Evolutionary conservation across 1,140 invertebrate genomes (phyloP).

Genomic region (Trialeurodes vaporariorum): DNA sequence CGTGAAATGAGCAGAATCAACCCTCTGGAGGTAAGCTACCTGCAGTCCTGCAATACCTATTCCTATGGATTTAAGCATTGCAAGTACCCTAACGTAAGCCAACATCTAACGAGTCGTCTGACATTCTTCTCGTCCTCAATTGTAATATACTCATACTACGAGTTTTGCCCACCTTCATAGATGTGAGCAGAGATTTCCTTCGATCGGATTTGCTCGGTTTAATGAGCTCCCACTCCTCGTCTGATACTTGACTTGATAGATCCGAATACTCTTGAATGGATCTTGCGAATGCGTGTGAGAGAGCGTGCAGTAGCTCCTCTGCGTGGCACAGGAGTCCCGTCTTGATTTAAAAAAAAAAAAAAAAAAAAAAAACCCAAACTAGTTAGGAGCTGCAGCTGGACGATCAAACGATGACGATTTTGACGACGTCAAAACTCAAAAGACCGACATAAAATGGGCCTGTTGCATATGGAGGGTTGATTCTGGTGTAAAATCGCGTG

Average conservation of each 20-base stretch:
- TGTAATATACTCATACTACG: too few relatives aligned
- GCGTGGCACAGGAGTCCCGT: conserved; percentile 46
- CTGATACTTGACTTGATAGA: conserved; percentile 54
- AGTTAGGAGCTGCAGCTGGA: neutral
- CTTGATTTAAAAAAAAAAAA: conserved; percentile 32
- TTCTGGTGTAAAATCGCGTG: too few relatives aligned
- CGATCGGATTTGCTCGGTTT: conserved; percentile 52
- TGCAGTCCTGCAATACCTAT: too few relatives aligned
- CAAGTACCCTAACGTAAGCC: too few relatives aligned
- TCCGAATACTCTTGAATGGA: conserved; percentile 52
- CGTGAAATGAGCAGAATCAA: too few relatives aligned
- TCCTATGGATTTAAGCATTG: too few relatives aligned
- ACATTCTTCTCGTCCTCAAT: too few relatives aligned
- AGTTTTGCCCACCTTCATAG: conserved; percentile 47
- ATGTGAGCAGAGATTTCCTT: conserved; percentile 44
- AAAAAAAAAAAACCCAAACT: neutral
- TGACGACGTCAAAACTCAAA: neutral
- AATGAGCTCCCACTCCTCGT: conserved; percentile 69
- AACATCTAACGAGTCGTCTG: too few relatives aligned
- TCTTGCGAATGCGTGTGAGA: conserved; percentile 48
- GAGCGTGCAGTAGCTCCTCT: conserved; percentile 46
- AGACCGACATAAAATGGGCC: neutral
- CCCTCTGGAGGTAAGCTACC: too few relatives aligned
- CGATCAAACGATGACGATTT: neutral
- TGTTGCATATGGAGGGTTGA: neutral